Evolutionary conservation across 1,140 invertebrate species (phyloP), one percentile per base, ranked within the genome.

Genomic region (Bombus affinis): DNA sequence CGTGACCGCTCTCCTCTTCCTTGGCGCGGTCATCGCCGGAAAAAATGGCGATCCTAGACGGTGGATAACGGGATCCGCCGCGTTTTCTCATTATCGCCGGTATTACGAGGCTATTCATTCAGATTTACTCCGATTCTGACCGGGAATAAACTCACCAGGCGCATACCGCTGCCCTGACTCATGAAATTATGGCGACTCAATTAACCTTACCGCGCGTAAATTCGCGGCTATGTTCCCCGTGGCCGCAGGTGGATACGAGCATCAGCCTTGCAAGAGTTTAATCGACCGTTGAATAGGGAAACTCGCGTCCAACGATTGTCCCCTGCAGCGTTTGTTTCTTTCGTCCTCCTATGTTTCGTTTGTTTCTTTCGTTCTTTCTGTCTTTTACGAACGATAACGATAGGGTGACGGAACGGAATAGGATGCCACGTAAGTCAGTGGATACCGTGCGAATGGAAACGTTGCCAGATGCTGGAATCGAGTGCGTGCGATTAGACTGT

Each of bases 121-220:
- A 79, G 80, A 85, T 85, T 80, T 85, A 85, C 83, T 85, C 83
- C 83, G 76, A 85, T 85, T 85, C 83, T 15, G 53, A 39, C n/a
- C 53, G 53, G 42, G 77, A 72, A 66, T 85, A 85, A 85, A 85
- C 83, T 65, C 83, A 22, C 18, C 47, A 22, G 8, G 47, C 47
- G 76, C 73, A 80, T 85, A 80, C 53, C 76, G 1, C 9, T 9
- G 10, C 42, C 37, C 68, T 72, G 77, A 80, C 9, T 80, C 83
- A 72, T 37, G 83, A 62, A 65, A 65, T 85, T 85, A 85, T 44
- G 47, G 83, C 75, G 83, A 84, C 83, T 84, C 83, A 72, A 84
- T 84, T 84, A 80, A 85, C 66, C 66, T 73, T 1, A 8, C 25
- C 53, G 57, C 76, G 53, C 39, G 68, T 80, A 80, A 80, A 85